These are phyloP conservation scores for Bubo scandiacus DNA, from an alignment of 2,113 vertebrate genomes.

Conservation along the genomic window DNA sequence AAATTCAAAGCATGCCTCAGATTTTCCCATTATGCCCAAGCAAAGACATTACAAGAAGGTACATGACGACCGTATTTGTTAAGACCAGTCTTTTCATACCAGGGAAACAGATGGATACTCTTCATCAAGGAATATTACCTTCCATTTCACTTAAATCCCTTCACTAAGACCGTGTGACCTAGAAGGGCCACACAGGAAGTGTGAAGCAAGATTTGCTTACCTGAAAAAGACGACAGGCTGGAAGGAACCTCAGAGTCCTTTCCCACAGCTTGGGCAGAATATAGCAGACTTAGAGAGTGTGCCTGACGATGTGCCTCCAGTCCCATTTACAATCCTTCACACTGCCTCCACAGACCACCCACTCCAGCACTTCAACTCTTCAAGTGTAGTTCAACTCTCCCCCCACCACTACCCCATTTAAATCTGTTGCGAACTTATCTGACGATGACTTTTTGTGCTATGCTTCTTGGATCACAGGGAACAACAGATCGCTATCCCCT, in stretches of 20 bases:
- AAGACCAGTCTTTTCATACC: fast-evolving
- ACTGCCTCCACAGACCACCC: not conserved
- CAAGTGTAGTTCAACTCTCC: not conserved
- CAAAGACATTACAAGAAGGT: not conserved
- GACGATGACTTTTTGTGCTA: not conserved
- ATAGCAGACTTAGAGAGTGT: not conserved
- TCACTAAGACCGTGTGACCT: not conserved
- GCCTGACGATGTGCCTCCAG: not conserved
- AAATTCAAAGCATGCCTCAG: not conserved
- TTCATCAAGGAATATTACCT: not conserved
- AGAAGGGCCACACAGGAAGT: not conserved
- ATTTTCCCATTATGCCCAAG: not conserved
- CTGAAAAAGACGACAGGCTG: not conserved
- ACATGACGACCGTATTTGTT: fast-evolving
- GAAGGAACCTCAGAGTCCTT: not conserved
- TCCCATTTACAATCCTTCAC: not conserved
- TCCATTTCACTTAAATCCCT: not conserved
- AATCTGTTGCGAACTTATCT: not conserved
- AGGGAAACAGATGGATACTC: not conserved
- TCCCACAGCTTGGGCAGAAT: not conserved
- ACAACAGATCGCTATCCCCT: not conserved
- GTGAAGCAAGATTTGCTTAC: not conserved
- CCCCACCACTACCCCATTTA: not conserved
- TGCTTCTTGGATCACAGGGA: not conserved
- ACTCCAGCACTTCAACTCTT: not conserved